Base-by-base conservation (phyloP, 2,113 vertebrate species). In the Lepus americanus region DNA sequence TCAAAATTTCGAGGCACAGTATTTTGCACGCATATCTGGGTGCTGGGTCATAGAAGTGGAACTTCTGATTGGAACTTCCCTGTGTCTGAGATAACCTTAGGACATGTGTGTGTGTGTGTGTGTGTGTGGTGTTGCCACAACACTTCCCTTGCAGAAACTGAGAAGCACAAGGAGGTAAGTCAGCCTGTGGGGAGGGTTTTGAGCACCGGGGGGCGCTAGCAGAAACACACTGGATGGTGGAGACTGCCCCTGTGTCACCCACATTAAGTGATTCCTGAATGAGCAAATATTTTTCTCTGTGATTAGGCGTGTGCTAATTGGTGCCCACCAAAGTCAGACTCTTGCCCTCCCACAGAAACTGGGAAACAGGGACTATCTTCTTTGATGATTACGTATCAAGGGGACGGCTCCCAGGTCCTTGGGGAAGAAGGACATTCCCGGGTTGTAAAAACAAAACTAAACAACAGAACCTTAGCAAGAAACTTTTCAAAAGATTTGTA, bases 221-320 rank as follows among this genome's bases (percentile, higher is more conserved):
- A 22, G 77, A 66, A 86, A 89, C 82, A 23, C 9, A 8, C 5
- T 44, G 31, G n/a, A 95, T 59, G 12, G 8, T 33, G n/a, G 20
- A 93, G 25, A 20, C 10, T 33, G 44, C 39, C 53, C n/a, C 25
- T 55, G 53, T 74, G 53, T 86, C 39, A 27, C 67, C 9, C 79
- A 80, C 61, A 86, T n/a, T 77, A 76, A 91, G 23, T 59, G 76
- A 51, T 70, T 64, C 73, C 74, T 89, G 33, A 79, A 36, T 70
- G 61, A 76, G 61, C 25, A 87, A 90, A 74, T 84, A 44, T n/a
- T 94, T 73, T 87, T 74, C 80, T 92, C 72, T 81, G 55, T 61
- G 77, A 90, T 23, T 67, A 89, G 31, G 27, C 36, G 17, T 63
- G 92, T 92, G 72, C 84, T 95, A 90, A 85, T 9, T 76, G 25